These are phyloP conservation scores for Eumaeus atala DNA, from an alignment of 1,140 invertebrate species.

Conservation along the genomic window DNA sequence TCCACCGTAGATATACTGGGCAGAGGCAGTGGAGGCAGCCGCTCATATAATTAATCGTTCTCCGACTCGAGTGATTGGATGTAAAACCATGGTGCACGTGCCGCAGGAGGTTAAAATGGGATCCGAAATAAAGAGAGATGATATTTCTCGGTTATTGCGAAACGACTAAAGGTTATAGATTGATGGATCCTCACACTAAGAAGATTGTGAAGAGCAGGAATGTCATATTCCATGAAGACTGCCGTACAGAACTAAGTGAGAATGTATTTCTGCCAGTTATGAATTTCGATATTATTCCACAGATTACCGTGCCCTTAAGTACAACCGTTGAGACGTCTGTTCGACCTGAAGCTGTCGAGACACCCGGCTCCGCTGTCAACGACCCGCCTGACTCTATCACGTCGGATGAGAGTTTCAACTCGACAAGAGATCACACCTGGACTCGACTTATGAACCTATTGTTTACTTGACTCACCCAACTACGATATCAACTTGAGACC, in stretches of 20 bases:
- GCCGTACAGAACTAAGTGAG: too few relatives aligned
- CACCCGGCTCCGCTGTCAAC: not conserved
- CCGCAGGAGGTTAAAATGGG: not conserved
- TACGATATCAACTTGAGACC: too few relatives aligned
- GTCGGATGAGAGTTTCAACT: too few relatives aligned
- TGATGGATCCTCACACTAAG: not conserved
- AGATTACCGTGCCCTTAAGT: too few relatives aligned
- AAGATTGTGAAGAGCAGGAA: constrained; percentile 3
- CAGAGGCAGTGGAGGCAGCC: not conserved
- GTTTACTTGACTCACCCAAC: too few relatives aligned
- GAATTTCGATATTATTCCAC: too few relatives aligned
- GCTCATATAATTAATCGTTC: not conserved
- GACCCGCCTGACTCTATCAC: not conserved
- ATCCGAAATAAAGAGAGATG: constrained; percentile 8
- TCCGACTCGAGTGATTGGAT: not conserved
- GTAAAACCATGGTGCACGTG: not conserved
- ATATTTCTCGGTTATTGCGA: constrained; percentile 8
- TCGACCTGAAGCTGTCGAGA: not conserved
- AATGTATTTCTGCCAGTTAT: too few relatives aligned
- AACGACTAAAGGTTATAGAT: not conserved
- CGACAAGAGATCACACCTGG: too few relatives aligned
- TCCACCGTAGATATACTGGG: not conserved
- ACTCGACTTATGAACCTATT: too few relatives aligned
- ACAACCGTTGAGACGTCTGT: too few relatives aligned
- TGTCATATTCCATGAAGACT: constrained; percentile 3